These are phyloP conservation scores for Mesocentrotus franciscanus DNA, from an alignment of 53 echinoderm and acorn worm genomes.

Conservation along the genomic window DNA sequence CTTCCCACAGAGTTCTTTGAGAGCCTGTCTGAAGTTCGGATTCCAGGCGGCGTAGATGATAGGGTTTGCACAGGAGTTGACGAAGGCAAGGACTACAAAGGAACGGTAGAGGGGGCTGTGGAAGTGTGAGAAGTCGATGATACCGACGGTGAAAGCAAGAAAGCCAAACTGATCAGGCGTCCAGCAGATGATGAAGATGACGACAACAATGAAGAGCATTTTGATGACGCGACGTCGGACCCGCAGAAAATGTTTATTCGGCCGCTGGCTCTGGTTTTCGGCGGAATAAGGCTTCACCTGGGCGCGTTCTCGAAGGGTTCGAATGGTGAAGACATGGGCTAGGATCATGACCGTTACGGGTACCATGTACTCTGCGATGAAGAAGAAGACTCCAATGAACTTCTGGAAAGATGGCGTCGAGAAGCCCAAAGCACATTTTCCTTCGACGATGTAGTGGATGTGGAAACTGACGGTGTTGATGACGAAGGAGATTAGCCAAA, in stretches of 20 bases:
- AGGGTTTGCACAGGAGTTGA: slow-evolving; percentile 81
- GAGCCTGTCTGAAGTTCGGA: no score
- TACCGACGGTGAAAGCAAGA: slow-evolving; percentile 71
- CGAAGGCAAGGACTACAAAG: slow-evolving; percentile 75
- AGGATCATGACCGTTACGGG: slow-evolving; percentile 71
- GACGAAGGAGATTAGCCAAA: slow-evolving; percentile 56
- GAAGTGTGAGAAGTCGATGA: slow-evolving; percentile 55
- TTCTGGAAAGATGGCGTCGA: slow-evolving; percentile 64
- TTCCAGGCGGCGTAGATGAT: slow-evolving; percentile 72
- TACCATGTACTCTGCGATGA: slow-evolving; percentile 73
- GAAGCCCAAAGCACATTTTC: slow-evolving; percentile 53
- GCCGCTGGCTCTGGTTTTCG: slow-evolving; percentile 15
- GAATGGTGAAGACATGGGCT: slow-evolving; percentile 69
- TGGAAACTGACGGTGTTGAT: slow-evolving; percentile 64
- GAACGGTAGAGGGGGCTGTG: slow-evolving; percentile 66
- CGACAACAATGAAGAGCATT: slow-evolving; percentile 76
- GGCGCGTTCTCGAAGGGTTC: slow-evolving; percentile 57
- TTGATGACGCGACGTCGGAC: slow-evolving; percentile 73
- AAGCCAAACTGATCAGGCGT: slow-evolving; percentile 76
- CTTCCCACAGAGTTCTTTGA: slow-evolving; percentile 20
- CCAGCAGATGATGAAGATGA: slow-evolving; percentile 84
- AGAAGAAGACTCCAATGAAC: slow-evolving; percentile 66
- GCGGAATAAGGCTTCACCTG: slow-evolving; percentile 21
- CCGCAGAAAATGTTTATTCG: slow-evolving; percentile 61
- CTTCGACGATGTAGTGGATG: slow-evolving; percentile 57